Percentiles rank a stretch among this genome's conserved stretches.
Evolutionary conservation across 2,888 invertebrate genomes (phyloP).

Genomic region (Saturnia pavonia): DNA sequence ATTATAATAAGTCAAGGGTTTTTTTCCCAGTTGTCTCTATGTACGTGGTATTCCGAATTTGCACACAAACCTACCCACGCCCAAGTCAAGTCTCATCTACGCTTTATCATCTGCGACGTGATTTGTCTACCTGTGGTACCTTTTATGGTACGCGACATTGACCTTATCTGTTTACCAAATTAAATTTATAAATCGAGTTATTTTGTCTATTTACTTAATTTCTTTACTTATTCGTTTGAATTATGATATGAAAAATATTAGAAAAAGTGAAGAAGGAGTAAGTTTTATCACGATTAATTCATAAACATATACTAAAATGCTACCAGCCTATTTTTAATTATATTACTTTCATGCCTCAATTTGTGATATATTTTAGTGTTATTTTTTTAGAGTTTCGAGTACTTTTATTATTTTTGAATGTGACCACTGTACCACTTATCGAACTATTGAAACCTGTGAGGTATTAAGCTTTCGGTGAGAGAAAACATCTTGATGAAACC

Average conservation of each 20-base stretch:
- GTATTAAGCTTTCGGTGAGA: too few relatives aligned
- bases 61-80: slow-evolving; percentile 52
- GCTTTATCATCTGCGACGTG: slow-evolving; percentile 38
- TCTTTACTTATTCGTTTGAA: not conserved
- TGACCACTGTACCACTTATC: too few relatives aligned
- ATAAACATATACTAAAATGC: too few relatives aligned
- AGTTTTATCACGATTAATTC: too few relatives aligned
- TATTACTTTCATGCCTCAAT: not conserved
- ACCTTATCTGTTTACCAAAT: slow-evolving; percentile 23
- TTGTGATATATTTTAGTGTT: not conserved
- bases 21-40: slow-evolving; percentile 33
- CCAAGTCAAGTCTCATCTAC: slow-evolving; percentile 24
- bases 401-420: too few relatives aligned
- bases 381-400: not conserved
- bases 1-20: slow-evolving; percentile 30
- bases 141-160: slow-evolving; percentile 26
- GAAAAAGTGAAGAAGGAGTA: slow-evolving; percentile 12
- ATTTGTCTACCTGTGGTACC: slow-evolving; percentile 42
- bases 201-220: slow-evolving; percentile 2
- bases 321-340: not conserved
- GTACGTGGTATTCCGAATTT: slow-evolving; percentile 40
- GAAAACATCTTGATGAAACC: too few relatives aligned
- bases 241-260: not conserved
- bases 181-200: slow-evolving; percentile 12
- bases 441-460: too few relatives aligned